A percentile compares a stretch with the other conserved stretches of the same genome.
These are phyloP conservation scores for Sthenelais limicola DNA, from an alignment of 2,888 invertebrate species.

Conservation along the genomic window DNA sequence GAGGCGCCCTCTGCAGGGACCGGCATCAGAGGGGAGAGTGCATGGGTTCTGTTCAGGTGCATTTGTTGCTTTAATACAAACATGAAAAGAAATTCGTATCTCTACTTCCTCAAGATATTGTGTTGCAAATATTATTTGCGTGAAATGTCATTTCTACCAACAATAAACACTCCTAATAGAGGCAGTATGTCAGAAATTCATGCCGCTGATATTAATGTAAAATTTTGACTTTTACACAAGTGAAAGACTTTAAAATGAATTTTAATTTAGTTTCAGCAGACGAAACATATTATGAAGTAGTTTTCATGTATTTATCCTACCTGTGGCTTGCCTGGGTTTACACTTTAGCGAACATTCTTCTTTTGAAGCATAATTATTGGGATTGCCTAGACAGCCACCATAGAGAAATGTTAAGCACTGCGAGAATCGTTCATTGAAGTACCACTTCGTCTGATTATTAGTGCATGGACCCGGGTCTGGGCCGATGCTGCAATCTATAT, in stretches of 20 bases:
- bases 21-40: not conserved
- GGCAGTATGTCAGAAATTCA: too few species aligned
- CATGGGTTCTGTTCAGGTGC: not conserved
- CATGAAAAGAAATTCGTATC: too few species aligned
- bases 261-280: too few species aligned
- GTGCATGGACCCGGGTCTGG: conserved; percentile 53
- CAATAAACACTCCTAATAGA: too few species aligned
- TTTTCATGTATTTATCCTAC: too few species aligned
- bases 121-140: too few species aligned
- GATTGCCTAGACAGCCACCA: conserved; percentile 51
- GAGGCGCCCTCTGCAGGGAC: not conserved
- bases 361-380: conserved; percentile 47
- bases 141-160: too few species aligned
- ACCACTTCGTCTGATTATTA: conserved; percentile 47
- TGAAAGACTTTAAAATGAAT: too few species aligned
- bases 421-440: conserved; percentile 45
- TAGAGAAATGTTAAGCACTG: conserved; percentile 49
- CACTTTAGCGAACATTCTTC: conserved; percentile 48
- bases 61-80: not conserved
- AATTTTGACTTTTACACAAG: too few species aligned
- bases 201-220: too few species aligned
- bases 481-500: conserved; percentile 13
- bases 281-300: too few species aligned
- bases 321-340: not conserved
- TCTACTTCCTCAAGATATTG: too few species aligned